Evolutionary conservation across 1,140 invertebrate species (phyloP), one percentile per base, ranked within the genome.

Genomic region (Cotesia typhae): DNA sequence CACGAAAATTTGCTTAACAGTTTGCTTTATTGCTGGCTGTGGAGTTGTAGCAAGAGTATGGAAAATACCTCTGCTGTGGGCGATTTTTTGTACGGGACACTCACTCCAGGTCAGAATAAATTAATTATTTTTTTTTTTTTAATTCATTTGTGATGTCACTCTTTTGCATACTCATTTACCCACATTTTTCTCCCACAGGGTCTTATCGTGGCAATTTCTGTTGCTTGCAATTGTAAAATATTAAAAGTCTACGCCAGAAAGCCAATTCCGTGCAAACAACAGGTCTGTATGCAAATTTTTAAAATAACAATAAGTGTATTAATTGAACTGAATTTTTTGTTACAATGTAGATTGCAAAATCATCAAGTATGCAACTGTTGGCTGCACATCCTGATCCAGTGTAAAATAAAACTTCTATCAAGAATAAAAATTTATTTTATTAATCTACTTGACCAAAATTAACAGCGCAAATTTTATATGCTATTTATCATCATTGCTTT

Each of bases 161-260:
- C 37, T 14, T 10, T 63, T 37, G n/a, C 51, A 68, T 36, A 37
- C 51, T 52, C 17, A 63, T 72, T 73, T 36, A 41, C 47, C 20
- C 60, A 28, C 63, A 71, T 70, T 70, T 71, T 53, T 69, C 7
- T 75, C 4, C 28, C 72, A 28, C 28, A 92, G 84, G 91, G 91
- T 35, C 87, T 91, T 51, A 83, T 90, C 38, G 88, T 91, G 7
- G 89, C 91, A 3, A 81, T 92, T 72, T 87, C 90, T 66, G 90
- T 91, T 66, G 90, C 90, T 5, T 92, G 91, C 81, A 92, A 92
- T 81, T 91, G 90, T 80, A 87, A 88, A 79, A 88, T 90, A 38
- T 79, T 90, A 47, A 89, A 89, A 74, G 81, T 89, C 38, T 90
- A 90, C 78, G 86, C 88, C 36, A 83, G 81, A 71, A 86, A 82